Evolutionary conservation across 2,888 invertebrate genomes (phyloP).

Genomic region (Aporophyla nigra): DNA sequence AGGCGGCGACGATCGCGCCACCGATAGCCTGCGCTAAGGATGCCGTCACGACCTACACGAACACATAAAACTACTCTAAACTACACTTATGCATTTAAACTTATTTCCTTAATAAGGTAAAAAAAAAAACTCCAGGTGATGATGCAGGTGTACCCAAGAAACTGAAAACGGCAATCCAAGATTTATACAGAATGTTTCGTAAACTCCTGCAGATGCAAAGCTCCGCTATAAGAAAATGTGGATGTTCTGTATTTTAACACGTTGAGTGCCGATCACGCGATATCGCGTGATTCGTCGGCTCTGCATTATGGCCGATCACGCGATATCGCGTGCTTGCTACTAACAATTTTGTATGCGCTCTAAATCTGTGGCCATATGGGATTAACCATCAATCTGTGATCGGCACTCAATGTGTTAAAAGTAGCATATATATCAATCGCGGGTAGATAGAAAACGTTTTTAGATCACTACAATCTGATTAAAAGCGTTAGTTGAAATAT

Average conservation of each 20-base stretch:
- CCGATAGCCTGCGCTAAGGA: conserved; percentile 66
- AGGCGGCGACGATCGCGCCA: conserved; percentile 68
- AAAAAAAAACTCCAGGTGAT: not conserved
- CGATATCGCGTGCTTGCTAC: no score
- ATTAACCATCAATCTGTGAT: no score
- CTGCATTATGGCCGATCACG: no score
- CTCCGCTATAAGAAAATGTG: not conserved
- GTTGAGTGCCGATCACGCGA: no score
- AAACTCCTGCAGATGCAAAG: not conserved
- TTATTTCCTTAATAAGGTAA: conserved; percentile 34
- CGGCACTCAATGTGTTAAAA: no score
- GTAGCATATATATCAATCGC: not conserved
- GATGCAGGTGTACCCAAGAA: not conserved
- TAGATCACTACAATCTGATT: conserved; percentile 7
- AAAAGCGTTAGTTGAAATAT: conserved; percentile 16
- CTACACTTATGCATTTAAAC: conserved; percentile 29
- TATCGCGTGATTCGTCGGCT: no score
- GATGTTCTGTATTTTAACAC: not conserved
- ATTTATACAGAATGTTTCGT: not conserved
- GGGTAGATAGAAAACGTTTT: not conserved
- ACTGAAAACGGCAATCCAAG: not conserved
- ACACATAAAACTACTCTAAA: conserved; percentile 42
- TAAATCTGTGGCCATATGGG: no score
- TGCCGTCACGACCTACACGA: conserved; percentile 70
- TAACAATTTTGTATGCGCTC: no score